phyloP scores from a whole-genome alignment of 2,797 vertebrate genomes.

The Rhinella marina region DNA sequence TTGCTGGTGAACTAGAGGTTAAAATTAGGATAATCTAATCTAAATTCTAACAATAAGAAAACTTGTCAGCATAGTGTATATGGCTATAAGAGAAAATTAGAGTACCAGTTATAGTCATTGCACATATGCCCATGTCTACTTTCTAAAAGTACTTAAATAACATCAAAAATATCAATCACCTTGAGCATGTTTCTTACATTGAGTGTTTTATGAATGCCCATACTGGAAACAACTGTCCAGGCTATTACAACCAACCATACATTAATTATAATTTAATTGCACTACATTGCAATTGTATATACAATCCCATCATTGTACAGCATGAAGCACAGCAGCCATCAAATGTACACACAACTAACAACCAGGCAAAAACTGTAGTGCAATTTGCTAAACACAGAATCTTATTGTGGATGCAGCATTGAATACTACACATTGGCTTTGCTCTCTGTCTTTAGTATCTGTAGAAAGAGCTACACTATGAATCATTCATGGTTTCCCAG shows the following conservation, averaged over 20 bases:
- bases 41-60: not conserved
- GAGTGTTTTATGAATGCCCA: not conserved
- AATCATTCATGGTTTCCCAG: slow-evolving; percentile 94
- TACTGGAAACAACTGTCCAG: not conserved
- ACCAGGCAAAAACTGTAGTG: slow-evolving; percentile 81
- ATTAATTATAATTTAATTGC: not conserved
- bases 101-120: not conserved
- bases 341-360: slow-evolving; percentile 77
- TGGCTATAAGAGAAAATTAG: not conserved
- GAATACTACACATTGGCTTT: slow-evolving; percentile 85
- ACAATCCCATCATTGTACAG: not conserved
- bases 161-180: too few species aligned
- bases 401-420: slow-evolving; percentile 84
- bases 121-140: too few species aligned
- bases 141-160: too few species aligned
- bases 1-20: too few species aligned
- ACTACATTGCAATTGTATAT: not conserved
- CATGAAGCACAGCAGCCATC: slow-evolving; percentile 24
- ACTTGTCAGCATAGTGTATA: not conserved
- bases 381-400: slow-evolving; percentile 85
- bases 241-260: not conserved
- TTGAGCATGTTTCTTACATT: too few species aligned
- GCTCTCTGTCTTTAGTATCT: slow-evolving; percentile 84
- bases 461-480: slow-evolving; percentile 82
- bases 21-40: not conserved